These are phyloP conservation scores for Buathra laborator DNA, from an alignment of 2,888 invertebrate genomes.

Conservation along the genomic window DNA sequence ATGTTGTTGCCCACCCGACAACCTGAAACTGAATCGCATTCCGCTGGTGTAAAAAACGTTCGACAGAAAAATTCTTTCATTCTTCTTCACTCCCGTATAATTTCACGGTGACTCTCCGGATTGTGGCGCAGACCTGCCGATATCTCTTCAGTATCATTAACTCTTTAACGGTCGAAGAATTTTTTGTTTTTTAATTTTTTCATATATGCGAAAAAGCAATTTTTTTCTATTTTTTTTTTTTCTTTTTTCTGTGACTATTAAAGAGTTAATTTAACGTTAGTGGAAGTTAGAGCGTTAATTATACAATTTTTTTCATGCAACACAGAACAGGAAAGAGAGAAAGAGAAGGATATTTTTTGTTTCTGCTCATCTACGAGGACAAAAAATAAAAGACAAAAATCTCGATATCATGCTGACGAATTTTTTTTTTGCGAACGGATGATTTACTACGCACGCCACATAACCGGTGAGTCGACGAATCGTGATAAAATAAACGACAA, in stretches of 20 bases:
- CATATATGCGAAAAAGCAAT: neutral
- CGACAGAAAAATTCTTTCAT: neutral
- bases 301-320: constrained; percentile 78
- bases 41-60: constrained; percentile 42
- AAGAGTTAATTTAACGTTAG: constrained; percentile 69
- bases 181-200: neutral
- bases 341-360: constrained; percentile 50
- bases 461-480: constrained; percentile 60
- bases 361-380: constrained; percentile 52
- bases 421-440: constrained; percentile 6
- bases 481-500: constrained; percentile 45
- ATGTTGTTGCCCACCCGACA: constrained; percentile 72
- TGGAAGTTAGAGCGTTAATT: constrained; percentile 82
- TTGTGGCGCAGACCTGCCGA: constrained; percentile 52
- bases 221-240: neutral
- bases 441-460: constrained; percentile 51
- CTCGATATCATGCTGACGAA: constrained; percentile 35
- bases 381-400: constrained; percentile 55
- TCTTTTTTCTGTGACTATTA: constrained; percentile 8
- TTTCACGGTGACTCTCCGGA: constrained; percentile 65
- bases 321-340: constrained; percentile 73
- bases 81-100: constrained; percentile 15
- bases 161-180: constrained; percentile 22
- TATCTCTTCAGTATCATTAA: neutral
- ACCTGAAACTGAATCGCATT: constrained; percentile 78